Evolutionary conservation across 2,797 vertebrate species (phyloP), one percentile per base, ranked within the genome.

Genomic region (Rhinoraja longicauda): DNA sequence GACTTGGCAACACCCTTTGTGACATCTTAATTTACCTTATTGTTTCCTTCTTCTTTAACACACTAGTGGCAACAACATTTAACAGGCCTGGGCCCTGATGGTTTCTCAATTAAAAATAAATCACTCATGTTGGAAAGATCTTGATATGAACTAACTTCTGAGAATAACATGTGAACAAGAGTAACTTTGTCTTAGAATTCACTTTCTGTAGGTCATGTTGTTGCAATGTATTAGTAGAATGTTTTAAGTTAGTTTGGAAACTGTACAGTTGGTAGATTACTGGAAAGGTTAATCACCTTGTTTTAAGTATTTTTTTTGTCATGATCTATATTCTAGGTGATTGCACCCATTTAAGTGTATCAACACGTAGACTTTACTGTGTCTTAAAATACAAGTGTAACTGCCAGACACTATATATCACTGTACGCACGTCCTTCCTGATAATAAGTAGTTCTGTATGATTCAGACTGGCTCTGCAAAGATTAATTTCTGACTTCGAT

Each of bases 401-500:
- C 57, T 21, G 90, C 67, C 39, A 73, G 57, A 26, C 70, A 92
- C 53, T 32, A 73, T 29, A 12, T 91, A 72, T 45, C 64, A 70
- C 88, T 73, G 19, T 39, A 12, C 39, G 2, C 32, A 91, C 45
- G 88, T 17, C 24, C 75, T 21, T 53, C 67, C 90, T 45, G 15
- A 72, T 92, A 72, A 26, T 72, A 32, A 29, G 64, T 45, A 26
- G 67, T 73, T 75, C 90, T 92, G 70, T 0, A 39, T 72, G 70
- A 2, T 75, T 39, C 45, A 39, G 1, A 70, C 21, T 75, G 67
- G 26, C 39, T 45, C 70, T 92, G 21, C 13, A 73, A 70, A 91
- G 88, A 53, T 92, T 73, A 73, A 75, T 92, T 92, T 92, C 70
- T 72, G 70, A 92, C 13, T 91, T 73, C 73, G 19, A 70, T 70